Percentiles rank a stretch among this genome's conserved stretches.
phyloP scores from a whole-genome alignment of 2,797 vertebrate genomes.

The Poeciliopsis turneri region DNA sequence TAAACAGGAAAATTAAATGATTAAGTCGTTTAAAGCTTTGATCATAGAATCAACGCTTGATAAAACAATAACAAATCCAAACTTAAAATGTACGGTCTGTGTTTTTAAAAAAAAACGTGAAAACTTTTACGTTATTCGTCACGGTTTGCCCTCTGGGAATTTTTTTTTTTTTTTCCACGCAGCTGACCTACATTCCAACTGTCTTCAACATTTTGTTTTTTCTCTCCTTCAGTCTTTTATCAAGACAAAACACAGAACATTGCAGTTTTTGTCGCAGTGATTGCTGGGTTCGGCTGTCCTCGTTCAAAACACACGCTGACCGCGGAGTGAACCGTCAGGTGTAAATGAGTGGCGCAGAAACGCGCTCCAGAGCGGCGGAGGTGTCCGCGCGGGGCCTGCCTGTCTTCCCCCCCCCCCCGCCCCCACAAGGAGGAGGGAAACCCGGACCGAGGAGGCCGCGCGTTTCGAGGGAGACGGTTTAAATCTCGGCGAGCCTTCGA shows the following conservation, averaged over 20 bases:
- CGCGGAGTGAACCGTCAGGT: conserved; percentile 73
- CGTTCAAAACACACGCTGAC: conserved; percentile 44
- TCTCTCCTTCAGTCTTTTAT: neutral
- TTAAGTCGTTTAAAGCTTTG: too few species aligned
- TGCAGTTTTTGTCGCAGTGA: neutral
- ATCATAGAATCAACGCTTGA: neutral
- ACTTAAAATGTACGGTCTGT: neutral
- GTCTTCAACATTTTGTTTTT: neutral
- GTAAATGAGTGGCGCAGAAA: conserved; percentile 76
- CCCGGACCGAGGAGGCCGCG: too few species aligned
- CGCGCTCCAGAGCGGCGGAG: conserved; percentile 71
- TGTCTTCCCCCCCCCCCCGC: conserved; percentile 62
- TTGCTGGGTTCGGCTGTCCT: conserved; percentile 5
- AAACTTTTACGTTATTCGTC: neutral
- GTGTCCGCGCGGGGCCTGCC: conserved; percentile 69
- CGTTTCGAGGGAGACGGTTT: conserved; percentile 10
- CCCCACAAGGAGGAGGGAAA: conserved; percentile 28
- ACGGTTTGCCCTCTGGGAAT: neutral
- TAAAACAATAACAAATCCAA: neutral
- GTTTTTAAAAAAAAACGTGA: conserved; percentile 3
- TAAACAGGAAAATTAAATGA: neutral
- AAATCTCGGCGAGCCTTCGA: conserved; percentile 26
- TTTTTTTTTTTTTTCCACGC: neutral
- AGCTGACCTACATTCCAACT: conserved; percentile 50
- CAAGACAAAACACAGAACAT: neutral